Evolutionary conservation across 1,140 invertebrate genomes (phyloP), one percentile per base, ranked within the genome.

Genomic region (Drosophila orosa): DNA sequence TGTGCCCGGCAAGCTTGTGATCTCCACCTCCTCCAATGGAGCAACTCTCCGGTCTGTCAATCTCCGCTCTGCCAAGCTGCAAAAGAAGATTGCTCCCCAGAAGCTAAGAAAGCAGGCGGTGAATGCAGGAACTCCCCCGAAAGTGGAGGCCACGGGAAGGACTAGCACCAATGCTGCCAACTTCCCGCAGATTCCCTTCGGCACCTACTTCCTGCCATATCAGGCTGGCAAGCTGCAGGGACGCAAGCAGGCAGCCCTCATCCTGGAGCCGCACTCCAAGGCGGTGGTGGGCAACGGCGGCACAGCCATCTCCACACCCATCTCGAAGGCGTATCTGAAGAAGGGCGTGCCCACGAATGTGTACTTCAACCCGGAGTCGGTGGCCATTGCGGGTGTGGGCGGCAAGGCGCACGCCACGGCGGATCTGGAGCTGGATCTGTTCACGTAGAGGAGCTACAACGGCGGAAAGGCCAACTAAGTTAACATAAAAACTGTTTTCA

Each of bases 351-450:
- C 92, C 74, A 93, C 92, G 15, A 92, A 94, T 52, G 93, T 96
- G 19, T 90, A 94, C 39, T 95, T 95, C 78, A 93, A 94, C 67
- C 95, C 95, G 3, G 92, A 93, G 65, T 95, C 95, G 3, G 93
- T 95, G 1, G 95, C 95, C n/a, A 93, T 95, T 5, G 95, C 93
- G 10, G 95, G 95, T 3, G 95, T 95, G 12, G 95, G 95, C 0
- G 95, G 95, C 25, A 93, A 94, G 52, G 95, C 95, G 0, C 94
- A 95, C 74, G 95, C 95, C 3, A 93, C 95, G 82, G 95, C 95
- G 31, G 94, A 95, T 75, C 87, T 94, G 65, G 86, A 92, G 47
- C 33, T 93, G 90, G 90, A 91, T 92, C 68, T 93, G 90, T 69
- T 93, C 86, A 81, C 80, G 54, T 90, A 55, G 57, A 31, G 37